Evolutionary conservation across 1,140 invertebrate species (phyloP).

Genomic region (Zaprionus africanus): DNA sequence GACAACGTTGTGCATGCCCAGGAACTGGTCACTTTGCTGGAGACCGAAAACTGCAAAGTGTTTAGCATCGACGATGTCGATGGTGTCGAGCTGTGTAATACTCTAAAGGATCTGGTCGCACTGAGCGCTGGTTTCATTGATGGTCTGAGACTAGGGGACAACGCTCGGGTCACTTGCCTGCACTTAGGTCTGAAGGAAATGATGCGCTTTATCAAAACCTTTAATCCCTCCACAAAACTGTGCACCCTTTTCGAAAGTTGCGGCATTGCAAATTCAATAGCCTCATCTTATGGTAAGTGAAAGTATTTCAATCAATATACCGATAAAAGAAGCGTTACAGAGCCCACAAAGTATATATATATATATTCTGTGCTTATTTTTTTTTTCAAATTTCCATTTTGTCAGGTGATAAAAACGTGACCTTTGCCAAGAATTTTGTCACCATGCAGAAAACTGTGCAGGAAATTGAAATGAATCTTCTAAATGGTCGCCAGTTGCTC

Average conservation of each 20-base stretch:
- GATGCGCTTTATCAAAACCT: slow-evolving; percentile 95
- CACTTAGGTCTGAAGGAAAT: slow-evolving; percentile 99
- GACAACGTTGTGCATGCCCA: slow-evolving; percentile 89
- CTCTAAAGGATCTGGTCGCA: slow-evolving; percentile 98
- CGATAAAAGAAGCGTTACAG: too few species aligned
- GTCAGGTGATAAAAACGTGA: slow-evolving; percentile 94
- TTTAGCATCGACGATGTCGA: slow-evolving; percentile 97
- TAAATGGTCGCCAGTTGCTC: slow-evolving; percentile 98
- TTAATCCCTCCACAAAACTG: slow-evolving; percentile 92
- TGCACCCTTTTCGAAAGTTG: slow-evolving; percentile 99
- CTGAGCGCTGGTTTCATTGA: slow-evolving; percentile 98
- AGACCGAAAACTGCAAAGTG: slow-evolving; percentile 97
- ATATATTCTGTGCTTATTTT: background rate
- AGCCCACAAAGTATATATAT: too few species aligned
- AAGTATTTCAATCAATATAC: background rate
- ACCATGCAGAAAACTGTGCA: slow-evolving; percentile 95
- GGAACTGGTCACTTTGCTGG: slow-evolving; percentile 93
- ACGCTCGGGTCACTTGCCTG: slow-evolving; percentile 99
- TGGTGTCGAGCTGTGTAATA: slow-evolving; percentile 98
- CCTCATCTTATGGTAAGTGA: slow-evolving; percentile 95
- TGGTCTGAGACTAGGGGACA: slow-evolving; percentile 96
- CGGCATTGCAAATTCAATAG: slow-evolving; percentile 99
- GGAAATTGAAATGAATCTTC: slow-evolving; percentile 95
- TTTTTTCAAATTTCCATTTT: background rate
- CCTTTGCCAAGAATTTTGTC: slow-evolving; percentile 96